Evolutionary conservation across 1,140 invertebrate species (phyloP).

Genomic region (Papilio polyxenes): DNA sequence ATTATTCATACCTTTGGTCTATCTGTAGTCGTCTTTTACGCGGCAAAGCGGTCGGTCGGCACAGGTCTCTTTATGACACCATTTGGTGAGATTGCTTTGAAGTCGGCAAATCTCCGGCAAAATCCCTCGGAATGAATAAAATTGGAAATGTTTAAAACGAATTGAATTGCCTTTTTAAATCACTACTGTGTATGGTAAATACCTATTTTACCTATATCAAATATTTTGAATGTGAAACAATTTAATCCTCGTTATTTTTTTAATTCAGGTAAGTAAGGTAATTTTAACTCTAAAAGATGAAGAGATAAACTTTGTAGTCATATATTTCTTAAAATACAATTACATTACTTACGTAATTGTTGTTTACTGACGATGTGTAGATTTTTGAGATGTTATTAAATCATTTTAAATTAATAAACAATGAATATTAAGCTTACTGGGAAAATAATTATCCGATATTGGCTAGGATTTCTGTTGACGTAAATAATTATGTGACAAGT

Average conservation of each 20-base stretch:
- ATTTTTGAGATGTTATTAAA: neutral
- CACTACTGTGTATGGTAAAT: neutral
- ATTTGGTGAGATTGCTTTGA: conserved; percentile 61
- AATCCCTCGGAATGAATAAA: conserved; percentile 41
- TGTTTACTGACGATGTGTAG: no score
- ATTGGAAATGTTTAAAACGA: conserved; percentile 27
- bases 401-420: neutral
- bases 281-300: no score
- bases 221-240: neutral
- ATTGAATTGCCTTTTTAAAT: conserved; percentile 17
- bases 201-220: neutral
- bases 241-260: no score
- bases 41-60: conserved; percentile 44
- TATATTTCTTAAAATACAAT: no score
- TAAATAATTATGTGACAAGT: conserved; percentile 8
- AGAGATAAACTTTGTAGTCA: no score
- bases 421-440: neutral
- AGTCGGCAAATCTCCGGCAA: conserved; percentile 46
- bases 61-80: conserved; percentile 62
- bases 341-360: no score
- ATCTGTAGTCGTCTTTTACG: conserved; percentile 55
- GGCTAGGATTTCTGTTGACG: neutral
- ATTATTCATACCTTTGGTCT: conserved; percentile 68
- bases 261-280: no score
- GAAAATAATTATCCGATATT: neutral